phyloP scores from a whole-genome alignment of 2,797 vertebrate species.

The Pantherophis vulpinus region DNA sequence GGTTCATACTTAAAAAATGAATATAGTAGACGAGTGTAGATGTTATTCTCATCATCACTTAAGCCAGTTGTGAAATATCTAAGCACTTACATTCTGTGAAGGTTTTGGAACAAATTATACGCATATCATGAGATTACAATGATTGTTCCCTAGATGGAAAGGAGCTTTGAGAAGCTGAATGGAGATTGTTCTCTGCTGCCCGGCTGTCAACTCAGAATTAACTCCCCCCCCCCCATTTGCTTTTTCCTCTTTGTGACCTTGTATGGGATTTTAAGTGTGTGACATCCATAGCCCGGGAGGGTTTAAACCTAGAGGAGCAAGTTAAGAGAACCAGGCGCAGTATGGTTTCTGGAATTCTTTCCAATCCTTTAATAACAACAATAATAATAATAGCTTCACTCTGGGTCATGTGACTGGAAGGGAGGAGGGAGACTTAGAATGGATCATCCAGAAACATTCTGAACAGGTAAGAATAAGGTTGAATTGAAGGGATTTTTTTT shows the following conservation, averaged over 20 bases:
- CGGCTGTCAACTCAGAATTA: not conserved
- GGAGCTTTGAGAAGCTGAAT: not conserved
- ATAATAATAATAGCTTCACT: not conserved
- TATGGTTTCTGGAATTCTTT: not conserved
- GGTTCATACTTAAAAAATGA: slow-evolving; percentile 22
- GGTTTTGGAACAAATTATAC: not conserved
- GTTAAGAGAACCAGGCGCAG: not conserved
- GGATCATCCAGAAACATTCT: not conserved
- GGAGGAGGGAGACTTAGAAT: not conserved
- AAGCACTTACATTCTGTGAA: not conserved
- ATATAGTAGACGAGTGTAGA: not conserved
- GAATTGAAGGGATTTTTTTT: not conserved
- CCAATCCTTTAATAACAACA: not conserved
- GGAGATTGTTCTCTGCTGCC: not conserved
- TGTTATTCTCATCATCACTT: not conserved
- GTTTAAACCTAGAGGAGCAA: not conserved
- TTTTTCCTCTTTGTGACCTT: not conserved
- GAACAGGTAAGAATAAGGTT: not conserved
- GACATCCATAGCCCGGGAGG: not conserved
- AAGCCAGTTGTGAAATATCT: not conserved
- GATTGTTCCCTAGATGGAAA: not conserved
- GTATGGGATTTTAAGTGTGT: not conserved
- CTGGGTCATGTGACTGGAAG: not conserved
- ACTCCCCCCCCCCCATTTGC: not conserved
- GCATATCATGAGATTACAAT: not conserved